A percentile compares a stretch with the other conserved stretches of the same genome.
Conservation (phyloP, 1,140 invertebrate species). For the Orius laevigatus region DNA sequence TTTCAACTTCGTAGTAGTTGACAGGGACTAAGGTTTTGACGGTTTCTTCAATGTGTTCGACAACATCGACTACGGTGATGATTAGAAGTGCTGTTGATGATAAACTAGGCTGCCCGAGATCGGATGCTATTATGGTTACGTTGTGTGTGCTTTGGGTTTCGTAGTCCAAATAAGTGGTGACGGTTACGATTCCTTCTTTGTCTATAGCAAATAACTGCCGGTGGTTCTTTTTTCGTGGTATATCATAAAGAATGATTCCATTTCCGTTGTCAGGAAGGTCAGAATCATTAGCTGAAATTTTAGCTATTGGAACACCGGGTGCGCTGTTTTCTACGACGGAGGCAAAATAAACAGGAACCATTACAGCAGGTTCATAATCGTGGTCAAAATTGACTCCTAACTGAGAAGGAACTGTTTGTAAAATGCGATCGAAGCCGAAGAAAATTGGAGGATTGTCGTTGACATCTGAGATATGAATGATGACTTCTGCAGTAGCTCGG, state of each 20-base stretch:
- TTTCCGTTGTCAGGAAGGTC: conserved; percentile 69
- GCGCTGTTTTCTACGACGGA: conserved; percentile 48
- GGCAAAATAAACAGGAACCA: conserved; percentile 49
- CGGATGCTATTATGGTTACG: conserved; percentile 62
- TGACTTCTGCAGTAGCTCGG: conserved; percentile 54
- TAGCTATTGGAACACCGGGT: conserved; percentile 47
- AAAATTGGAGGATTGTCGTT: conserved; percentile 55
- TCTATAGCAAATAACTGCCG: conserved; percentile 57
- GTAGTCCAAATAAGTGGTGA: conserved; percentile 53
- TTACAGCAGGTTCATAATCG: conserved; percentile 13
- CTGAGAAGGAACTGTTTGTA: conserved; percentile 13
- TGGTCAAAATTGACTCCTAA: conserved; percentile 4
- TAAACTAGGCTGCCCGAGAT: conserved; percentile 62
- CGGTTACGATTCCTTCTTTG: conserved; percentile 62
- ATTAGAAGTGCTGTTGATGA: conserved; percentile 57
- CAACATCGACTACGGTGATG: conserved; percentile 46
- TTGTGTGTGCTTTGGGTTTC: conserved; percentile 48
- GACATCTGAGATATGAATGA: conserved; percentile 60
- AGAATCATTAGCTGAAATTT: conserved; percentile 65
- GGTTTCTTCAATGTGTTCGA: conserved; percentile 27
- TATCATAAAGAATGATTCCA: conserved; percentile 55
- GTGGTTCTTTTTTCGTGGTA: conserved; percentile 39
- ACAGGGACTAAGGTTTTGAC: conserved; percentile 2
- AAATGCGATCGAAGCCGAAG: conserved; percentile 40
- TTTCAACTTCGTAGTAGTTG: conserved; percentile 59